Base-by-base conservation (phyloP, 2,797 vertebrate genomes). In the Nothura maculosa region DNA sequence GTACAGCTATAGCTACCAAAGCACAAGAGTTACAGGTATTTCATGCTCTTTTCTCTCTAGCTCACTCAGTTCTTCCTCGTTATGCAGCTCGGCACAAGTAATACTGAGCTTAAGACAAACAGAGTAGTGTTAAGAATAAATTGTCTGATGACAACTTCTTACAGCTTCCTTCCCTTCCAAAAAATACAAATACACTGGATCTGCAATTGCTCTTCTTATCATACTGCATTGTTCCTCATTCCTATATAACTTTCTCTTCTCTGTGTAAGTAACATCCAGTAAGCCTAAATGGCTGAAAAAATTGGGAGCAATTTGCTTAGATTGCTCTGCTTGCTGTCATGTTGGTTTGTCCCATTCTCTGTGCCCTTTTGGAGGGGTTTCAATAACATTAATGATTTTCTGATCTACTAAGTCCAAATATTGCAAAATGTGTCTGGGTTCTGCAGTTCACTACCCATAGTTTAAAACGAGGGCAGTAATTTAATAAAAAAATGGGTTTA, bases 391-490 rank as follows among this genome's bases (percentile, higher is more conserved):
- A 64, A 85, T 36, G 48, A 18, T 69, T 94, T 77, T 1, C 3
- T 89, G 57, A 64, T 57, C 32, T 69, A 40, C 64, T 80, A 73
- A 90, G 16, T 40, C 32, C 27, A 36, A 91, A 45, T 13, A 6
- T 0, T 55, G 52, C 79, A 52, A 70, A 87, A 81, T 77, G 77
- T 52, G 43, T 74, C 74, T 85, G 76, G 72, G 74, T 93, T 21
- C 24, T 64, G 57, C 79, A 90, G 52, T 76, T 90, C 43, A 48
- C 54, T 74, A 76, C n/a, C 60, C 48, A 6, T 64, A 82, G 87
- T 86, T 90, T 91, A 74, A 72, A 80, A 8, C 64, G 93, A 70
- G 63, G 30, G 27, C 25, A 95, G 24, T 74, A 34, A 74, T 80
- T 89, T 81, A 78, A 83, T 83, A 58, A 69, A 90, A 48, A n/a